Base-by-base conservation (phyloP, 2,888 invertebrate species). In the Amphipoea oculea region DNA sequence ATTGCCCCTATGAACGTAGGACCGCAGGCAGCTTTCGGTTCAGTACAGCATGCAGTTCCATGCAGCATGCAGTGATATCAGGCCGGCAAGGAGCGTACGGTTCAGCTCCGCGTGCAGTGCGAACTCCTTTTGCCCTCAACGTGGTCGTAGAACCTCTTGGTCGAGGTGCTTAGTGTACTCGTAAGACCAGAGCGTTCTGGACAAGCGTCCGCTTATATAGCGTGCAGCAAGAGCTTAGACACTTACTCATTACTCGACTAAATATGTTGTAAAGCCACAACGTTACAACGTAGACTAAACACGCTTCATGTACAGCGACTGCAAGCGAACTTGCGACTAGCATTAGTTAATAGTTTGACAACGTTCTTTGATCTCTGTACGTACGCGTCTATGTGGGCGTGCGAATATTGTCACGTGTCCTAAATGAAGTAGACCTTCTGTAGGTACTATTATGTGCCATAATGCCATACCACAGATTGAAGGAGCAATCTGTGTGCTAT, bases 361-460 rank as follows among this genome's bases (percentile, higher is more conserved):
- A 12, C 42, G 23, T 42, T 6, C 6, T 29, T 3, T 2, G 6
- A 51, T 23, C 23, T 73, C 17, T 40, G 12, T 48, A n/a, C 14
- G 12, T 48, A n/a, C 20, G 2, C n/a, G 9, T 14, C 9, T 20
- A 20, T 51, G 12, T 40, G 29, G 20, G 2, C 12, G 11, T 42
- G 5, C 23, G 1, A 9, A 1, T n/a, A 1, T 3, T 45, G 4
- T 23, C 2, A 0, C 1, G 54, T 9, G 6, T 12, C 17, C 4
- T 11, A 45, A 1, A 57, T 0, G 11, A 17, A n/a, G 45, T 5
- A 4, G 9, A 48, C 36, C 45, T 63, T 40, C 45, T 65, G 3
- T 36, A 17, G 1, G 1, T 62, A 45, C 3, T 29, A 14, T 29
- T 23, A 45, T 29, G 42, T 23, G 40, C 42, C 42, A 54, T 60